Evolutionary conservation across 2,797 vertebrate genomes (phyloP), one percentile per base, ranked within the genome.

Genomic region (Bradypodion pumilum): DNA sequence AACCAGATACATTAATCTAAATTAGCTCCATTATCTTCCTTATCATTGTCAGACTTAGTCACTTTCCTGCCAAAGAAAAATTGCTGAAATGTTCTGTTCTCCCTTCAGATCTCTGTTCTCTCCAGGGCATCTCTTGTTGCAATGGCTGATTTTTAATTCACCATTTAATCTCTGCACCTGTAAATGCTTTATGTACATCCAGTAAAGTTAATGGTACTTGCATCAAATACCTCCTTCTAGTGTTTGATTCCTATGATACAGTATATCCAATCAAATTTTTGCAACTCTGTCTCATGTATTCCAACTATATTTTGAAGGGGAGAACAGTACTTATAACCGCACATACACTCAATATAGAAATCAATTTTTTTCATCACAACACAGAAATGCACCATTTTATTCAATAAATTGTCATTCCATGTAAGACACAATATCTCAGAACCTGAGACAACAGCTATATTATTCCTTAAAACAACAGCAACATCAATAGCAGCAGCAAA

Each of bases 1-100:
- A 7, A 62, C 16, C 66, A 76, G 46, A 63, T 59, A 85, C 80
- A 87, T 63, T 7, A 52, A 70, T 79, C 8, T 1, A 81, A 77
- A 79, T 85, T 80, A 60, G 65, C 1, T 23, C 23, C 1, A 65
- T 62, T 85, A 85, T 75, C 49, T 68, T 15, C 1, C 25, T 16
- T 86, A 79, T 56, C 32, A 46, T 37, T 78, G 3, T 80, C 19
- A 62, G 29, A 35, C 74, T 79, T 40, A 81, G 66, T 21, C 42
- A 65, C 15, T 35, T 86, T 42, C 37, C 10, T 77, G 32, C 52
- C 49, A 74, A n/a, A 32, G 52, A 25, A 70, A 85, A 72, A 72
- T 25, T 13, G 59, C 62, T 52, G 62, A 32, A 21, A 68, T 0
- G 78, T 79, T 83, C 66, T 0, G 78, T 79, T 83, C 66, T 77